A percentile compares a stretch with the other conserved stretches of the same genome.
phyloP scores from a whole-genome alignment of 2,113 vertebrate species.

The Thunnus thynnus region DNA sequence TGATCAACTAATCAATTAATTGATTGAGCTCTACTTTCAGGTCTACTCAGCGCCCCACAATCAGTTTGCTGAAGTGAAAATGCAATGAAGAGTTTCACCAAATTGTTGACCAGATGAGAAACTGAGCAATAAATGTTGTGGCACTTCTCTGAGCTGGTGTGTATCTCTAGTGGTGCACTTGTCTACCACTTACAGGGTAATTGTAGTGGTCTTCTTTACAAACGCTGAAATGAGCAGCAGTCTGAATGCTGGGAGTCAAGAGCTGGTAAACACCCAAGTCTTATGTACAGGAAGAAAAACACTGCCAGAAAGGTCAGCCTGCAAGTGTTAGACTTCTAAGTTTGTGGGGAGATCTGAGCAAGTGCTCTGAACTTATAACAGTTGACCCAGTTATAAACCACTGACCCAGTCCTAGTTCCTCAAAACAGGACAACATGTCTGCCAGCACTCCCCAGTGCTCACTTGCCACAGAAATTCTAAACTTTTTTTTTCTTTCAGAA shows the following conservation, averaged over 20 bases:
- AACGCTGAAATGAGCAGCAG: constrained; percentile 24
- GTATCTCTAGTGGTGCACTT: constrained; percentile 20
- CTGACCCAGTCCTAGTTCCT: constrained; percentile 50
- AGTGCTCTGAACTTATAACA: constrained; percentile 32
- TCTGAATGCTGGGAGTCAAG: constrained; percentile 8
- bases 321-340: constrained; percentile 1
- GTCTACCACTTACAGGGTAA: constrained; percentile 17
- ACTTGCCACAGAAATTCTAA: constrained; percentile 20
- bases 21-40: not conserved
- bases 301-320: constrained; percentile 2
- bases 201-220: constrained; percentile 18
- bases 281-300: constrained; percentile 12
- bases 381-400: constrained; percentile 42
- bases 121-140: constrained; percentile 19
- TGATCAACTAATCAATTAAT: not conserved
- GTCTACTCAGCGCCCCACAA: not conserved
- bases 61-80: constrained; percentile 6
- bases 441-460: constrained; percentile 16
- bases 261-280: constrained; percentile 24
- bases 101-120: not conserved
- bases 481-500: constrained; percentile 9
- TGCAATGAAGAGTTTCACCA: not conserved
- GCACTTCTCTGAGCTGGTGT: not conserved
- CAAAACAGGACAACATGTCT: constrained; percentile 46
- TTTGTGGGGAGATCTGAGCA: constrained; percentile 25